These are phyloP conservation scores for Caranx ignobilis DNA, from an alignment of 2,113 vertebrate genomes.

Conservation along the genomic window DNA sequence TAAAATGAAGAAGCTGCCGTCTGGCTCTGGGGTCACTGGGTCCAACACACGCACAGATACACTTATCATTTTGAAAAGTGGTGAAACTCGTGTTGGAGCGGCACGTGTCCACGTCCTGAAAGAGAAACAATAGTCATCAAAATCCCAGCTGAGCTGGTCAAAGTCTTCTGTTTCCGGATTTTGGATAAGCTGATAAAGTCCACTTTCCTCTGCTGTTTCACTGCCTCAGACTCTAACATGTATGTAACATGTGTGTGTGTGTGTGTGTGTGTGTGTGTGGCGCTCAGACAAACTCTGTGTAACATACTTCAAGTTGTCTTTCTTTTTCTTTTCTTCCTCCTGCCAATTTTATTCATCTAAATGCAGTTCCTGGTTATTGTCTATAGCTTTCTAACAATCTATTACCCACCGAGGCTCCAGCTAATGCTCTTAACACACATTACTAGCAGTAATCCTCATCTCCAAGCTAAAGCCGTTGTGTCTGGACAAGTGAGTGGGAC, in stretches of 20 bases:
- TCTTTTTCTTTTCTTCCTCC: neutral
- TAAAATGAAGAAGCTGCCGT: neutral
- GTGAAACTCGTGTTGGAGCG: neutral
- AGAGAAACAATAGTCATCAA: constrained; percentile 51
- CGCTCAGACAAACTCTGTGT: neutral
- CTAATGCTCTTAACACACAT: constrained; percentile 80
- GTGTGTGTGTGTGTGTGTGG: neutral
- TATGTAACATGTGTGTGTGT: neutral
- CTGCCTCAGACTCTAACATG: neutral
- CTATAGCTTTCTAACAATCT: constrained; percentile 63
- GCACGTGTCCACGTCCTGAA: constrained; percentile 29
- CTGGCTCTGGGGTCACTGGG: neutral
- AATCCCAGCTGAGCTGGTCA: constrained; percentile 48
- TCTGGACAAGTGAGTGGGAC: constrained; percentile 66
- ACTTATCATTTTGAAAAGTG: neutral
- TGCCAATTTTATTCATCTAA: constrained; percentile 35
- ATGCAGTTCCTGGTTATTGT: constrained; percentile 57
- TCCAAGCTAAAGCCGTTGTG: constrained; percentile 67
- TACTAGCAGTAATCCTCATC: constrained; percentile 76
- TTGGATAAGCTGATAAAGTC: constrained; percentile 56
- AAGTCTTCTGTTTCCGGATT: constrained; percentile 56
- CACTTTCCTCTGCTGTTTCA: constrained; percentile 64
- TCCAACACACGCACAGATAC: neutral
- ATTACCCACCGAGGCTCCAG: constrained; percentile 52
- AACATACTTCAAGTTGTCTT: neutral